Evolutionary conservation across 2,797 vertebrate species (phyloP), one percentile per base, ranked within the genome.

Genomic region (Gobio occitaniae): DNA sequence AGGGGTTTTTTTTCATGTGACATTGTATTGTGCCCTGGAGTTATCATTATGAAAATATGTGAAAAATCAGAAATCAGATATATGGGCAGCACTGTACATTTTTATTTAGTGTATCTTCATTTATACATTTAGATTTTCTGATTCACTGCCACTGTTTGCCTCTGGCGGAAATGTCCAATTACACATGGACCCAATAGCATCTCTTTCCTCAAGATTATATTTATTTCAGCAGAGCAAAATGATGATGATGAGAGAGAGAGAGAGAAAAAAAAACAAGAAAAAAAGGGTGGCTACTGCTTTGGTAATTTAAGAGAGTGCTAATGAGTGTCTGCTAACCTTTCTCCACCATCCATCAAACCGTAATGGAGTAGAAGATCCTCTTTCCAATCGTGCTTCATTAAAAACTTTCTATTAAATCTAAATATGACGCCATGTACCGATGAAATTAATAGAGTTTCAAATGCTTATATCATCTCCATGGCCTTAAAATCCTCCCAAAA

Each of bases 401-500:
- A 94, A 95, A 95, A 94, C 92, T 90, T 95, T 95, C 93, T 94
- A 95, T 95, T 95, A 95, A 95, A 93, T 96, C 94, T 96, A 94
- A 94, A 94, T 95, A 95, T 95, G 94, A 90, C 90, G 92, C 92
- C 87, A 91, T 94, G 87, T 92, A 89, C 94, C 92, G 88, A 89
- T 90, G 92, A 94, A 95, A 95, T 94, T 94, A 93, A 93, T 95
- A 91, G 93, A 93, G 91, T 95, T 96, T 95, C 92, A 88, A 94
- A 93, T 92, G 91, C 87, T 91, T 96, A 92, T 95, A 94, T 96
- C 91, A 96, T 95, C 89, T 93, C 94, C 92, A 95, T 93, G 87
- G 91, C 87, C 92, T 91, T 92, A 89, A 94, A 92, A 91, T 90
- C 87, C 92, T 94, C 89, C 92, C 91, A 93, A 95, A 95, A 93